A percentile compares a stretch with the other conserved stretches of the same genome.
Evolutionary conservation across 2,113 vertebrate species (phyloP).

Genomic region (Muntiacus muntjak): DNA sequence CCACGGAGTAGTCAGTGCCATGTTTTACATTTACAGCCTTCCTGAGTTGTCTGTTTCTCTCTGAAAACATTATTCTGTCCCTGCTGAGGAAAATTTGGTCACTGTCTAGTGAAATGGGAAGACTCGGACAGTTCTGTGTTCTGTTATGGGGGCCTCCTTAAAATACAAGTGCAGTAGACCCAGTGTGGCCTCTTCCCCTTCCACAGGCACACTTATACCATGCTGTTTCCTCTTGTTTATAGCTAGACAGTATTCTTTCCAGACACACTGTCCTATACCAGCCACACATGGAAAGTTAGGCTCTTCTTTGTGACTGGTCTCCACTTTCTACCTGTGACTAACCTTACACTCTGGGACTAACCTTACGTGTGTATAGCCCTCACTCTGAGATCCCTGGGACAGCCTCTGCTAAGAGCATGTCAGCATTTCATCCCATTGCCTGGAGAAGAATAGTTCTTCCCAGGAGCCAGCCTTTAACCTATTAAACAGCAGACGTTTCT

Average conservation of each 20-base stretch:
- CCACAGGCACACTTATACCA: not conserved
- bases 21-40: slow-evolving; percentile 24
- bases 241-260: not conserved
- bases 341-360: not conserved
- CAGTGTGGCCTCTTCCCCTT: not conserved
- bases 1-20: not conserved
- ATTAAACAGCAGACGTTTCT: not conserved
- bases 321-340: not conserved
- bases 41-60: not conserved
- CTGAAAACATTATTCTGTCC: not conserved
- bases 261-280: not conserved
- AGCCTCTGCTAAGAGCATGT: not conserved
- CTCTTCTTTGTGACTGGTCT: not conserved
- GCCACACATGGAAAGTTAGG: not conserved
- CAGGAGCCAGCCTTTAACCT: not conserved
- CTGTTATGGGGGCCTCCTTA: not conserved
- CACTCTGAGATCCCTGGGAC: not conserved
- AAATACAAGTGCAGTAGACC: not conserved
- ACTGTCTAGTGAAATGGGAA: not conserved
- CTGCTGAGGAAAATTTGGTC: not conserved
- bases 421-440: not conserved
- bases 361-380: not conserved
- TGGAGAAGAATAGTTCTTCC: not conserved
- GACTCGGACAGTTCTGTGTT: not conserved
- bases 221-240: not conserved